A percentile compares a stretch with the other conserved stretches of the same genome.
Conservation (phyloP, 2,113 vertebrate species). For the Lycaon pictus region DNA sequence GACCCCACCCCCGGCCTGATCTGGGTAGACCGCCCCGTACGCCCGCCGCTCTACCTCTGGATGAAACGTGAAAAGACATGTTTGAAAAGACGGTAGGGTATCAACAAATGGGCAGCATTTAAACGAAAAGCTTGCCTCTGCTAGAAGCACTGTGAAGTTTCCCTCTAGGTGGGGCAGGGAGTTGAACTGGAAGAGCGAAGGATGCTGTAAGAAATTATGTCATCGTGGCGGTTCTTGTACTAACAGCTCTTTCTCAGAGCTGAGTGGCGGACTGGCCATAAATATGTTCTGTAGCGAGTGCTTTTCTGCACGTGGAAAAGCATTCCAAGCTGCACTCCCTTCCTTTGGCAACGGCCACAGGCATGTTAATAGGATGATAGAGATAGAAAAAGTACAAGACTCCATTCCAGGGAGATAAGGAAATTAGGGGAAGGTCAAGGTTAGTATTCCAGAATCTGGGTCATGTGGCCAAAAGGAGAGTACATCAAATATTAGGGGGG, state of each 20-base stretch:
- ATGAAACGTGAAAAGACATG: not conserved
- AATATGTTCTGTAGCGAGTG: conserved; percentile 22
- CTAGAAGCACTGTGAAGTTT: conserved; percentile 26
- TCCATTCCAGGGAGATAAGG: conserved; percentile 25
- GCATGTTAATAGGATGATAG: conserved; percentile 36
- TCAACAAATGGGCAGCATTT: not conserved
- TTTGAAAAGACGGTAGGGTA: not conserved
- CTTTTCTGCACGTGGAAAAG: conserved; percentile 54
- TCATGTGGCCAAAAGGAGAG: not conserved
- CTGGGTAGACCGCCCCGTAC: not conserved
- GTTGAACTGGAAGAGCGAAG: conserved; percentile 17
- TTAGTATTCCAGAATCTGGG: conserved; percentile 45
- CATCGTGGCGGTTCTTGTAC: conserved; percentile 51
- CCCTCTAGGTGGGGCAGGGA: conserved; percentile 48
- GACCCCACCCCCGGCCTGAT: not conserved
- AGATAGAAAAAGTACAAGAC: conserved; percentile 41
- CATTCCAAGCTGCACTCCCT: conserved; percentile 36
- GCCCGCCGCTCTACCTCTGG: not conserved
- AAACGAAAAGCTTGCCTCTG: not conserved
- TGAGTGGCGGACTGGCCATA: conserved; percentile 26
- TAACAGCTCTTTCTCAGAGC: conserved; percentile 63
- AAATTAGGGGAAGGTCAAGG: conserved; percentile 55
- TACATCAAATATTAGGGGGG: not conserved
- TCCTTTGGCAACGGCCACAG: not conserved
- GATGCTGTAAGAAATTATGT: conserved; percentile 68